Conservation (phyloP, 2,797 vertebrate species). For the Triplophysa bombifrons region DNA sequence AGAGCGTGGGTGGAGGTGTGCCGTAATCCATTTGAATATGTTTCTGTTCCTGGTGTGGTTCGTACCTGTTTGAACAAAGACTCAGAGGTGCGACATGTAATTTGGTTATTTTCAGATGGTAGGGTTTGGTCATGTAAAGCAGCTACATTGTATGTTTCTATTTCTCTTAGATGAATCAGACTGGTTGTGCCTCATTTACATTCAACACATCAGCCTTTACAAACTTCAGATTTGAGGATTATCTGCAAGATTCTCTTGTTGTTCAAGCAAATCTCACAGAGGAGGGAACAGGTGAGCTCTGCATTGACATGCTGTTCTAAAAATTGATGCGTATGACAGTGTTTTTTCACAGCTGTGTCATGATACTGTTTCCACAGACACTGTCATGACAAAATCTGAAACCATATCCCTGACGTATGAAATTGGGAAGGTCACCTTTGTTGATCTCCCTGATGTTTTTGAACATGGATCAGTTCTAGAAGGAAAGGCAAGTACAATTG, state of each 20-base stretch:
- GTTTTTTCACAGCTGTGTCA: not conserved
- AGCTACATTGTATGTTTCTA: not conserved
- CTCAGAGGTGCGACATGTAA: slow-evolving; percentile 8
- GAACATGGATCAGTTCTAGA: slow-evolving; percentile 17
- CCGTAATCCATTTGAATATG: not conserved
- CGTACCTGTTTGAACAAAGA: slow-evolving; percentile 28
- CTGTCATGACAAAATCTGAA: slow-evolving; percentile 9
- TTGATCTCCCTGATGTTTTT: not conserved
- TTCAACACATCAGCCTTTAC: slow-evolving; percentile 38
- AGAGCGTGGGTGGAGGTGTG: slow-evolving; percentile 42
- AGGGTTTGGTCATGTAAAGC: not conserved
- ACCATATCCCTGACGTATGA: not conserved
- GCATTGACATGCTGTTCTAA: not conserved
- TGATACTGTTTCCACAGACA: slow-evolving; percentile 13
- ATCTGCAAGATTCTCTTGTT: not conserved
- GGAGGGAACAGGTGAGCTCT: slow-evolving; percentile 56
- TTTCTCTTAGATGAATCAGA: slow-evolving; percentile 2
- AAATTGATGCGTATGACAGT: too few relatives aligned
- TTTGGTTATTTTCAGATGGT: not conserved
- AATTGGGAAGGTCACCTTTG: too few relatives aligned
- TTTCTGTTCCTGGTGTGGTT: not conserved
- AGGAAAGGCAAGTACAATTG: slow-evolving; percentile 45
- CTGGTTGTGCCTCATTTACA: slow-evolving; percentile 33
- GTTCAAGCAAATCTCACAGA: slow-evolving; percentile 42
- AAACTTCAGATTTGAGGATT: slow-evolving; percentile 6